phyloP scores from a whole-genome alignment of 1,140 invertebrate species.

The Tetramorium simillimum region DNA sequence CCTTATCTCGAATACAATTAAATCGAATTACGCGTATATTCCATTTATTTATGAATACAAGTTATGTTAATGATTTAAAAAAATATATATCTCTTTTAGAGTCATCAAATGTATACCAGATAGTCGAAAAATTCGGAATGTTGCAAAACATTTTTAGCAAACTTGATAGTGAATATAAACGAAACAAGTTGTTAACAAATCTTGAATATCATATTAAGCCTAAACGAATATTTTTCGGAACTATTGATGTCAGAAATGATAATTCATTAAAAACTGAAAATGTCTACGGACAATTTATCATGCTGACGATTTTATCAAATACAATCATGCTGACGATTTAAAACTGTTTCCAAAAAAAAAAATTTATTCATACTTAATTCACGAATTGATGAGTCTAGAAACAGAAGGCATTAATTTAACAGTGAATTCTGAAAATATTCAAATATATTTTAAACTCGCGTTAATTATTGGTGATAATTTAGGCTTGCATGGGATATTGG shows the following conservation, averaged over 20 bases:
- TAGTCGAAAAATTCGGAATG: not conserved
- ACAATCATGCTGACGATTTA: not conserved
- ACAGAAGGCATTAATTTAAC: not conserved
- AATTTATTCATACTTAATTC: conserved; percentile 10
- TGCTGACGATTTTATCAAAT: not conserved
- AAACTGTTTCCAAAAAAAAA: not conserved
- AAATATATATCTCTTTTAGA: not conserved
- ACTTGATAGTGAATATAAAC: conserved; percentile 15
- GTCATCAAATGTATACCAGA: not conserved
- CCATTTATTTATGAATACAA: too few species aligned
- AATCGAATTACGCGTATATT: too few species aligned
- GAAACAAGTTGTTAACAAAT: not conserved
- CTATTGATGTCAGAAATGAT: not conserved
- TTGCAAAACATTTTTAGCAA: not conserved
- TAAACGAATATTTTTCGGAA: conserved; percentile 15
- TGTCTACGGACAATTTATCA: conserved; percentile 6
- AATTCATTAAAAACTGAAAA: conserved; percentile 1
- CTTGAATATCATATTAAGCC: not conserved
- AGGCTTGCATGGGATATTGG: not conserved
- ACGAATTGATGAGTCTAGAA: not conserved
- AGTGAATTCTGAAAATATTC: not conserved
- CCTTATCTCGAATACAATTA: too few species aligned
- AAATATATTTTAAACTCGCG: conserved; percentile 15
- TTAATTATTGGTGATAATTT: conserved; percentile 30
- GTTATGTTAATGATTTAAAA: not conserved